phyloP scores from a whole-genome alignment of 2,113 vertebrate species.

The Eleginops maclovinus region DNA sequence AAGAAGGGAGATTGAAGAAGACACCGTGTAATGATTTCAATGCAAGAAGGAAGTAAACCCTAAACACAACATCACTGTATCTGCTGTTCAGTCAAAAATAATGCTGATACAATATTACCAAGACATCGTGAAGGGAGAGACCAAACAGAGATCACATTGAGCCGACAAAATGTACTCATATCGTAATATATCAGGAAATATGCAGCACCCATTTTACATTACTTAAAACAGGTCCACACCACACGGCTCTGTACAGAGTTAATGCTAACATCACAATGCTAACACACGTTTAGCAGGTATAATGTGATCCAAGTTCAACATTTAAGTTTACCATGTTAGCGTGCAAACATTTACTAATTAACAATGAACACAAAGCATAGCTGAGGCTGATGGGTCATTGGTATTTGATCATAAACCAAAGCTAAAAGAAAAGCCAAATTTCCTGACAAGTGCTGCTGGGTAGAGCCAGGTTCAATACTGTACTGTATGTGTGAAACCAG shows the following conservation, averaged over 20 bases:
- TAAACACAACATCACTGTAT: not conserved
- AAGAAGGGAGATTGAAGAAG: not conserved
- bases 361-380: no score
- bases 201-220: not conserved
- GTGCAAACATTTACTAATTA: not conserved
- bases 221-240: not conserved
- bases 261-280: not conserved
- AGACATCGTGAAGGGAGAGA: not conserved
- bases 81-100: conserved; percentile 1
- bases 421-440: no score
- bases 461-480: not conserved
- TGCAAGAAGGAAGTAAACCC: conserved; percentile 30
- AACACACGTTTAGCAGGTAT: not conserved
- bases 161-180: no score
- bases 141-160: not conserved
- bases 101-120: not conserved
- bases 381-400: not conserved
- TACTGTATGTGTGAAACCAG: not conserved
- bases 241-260: not conserved
- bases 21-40: not conserved
- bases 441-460: not conserved
- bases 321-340: not conserved
- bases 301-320: not conserved
- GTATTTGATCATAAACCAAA: not conserved
- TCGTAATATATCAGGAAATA: no score